These are phyloP conservation scores for Arion vulgaris DNA, from an alignment of 1,140 invertebrate species.

Conservation along the genomic window DNA sequence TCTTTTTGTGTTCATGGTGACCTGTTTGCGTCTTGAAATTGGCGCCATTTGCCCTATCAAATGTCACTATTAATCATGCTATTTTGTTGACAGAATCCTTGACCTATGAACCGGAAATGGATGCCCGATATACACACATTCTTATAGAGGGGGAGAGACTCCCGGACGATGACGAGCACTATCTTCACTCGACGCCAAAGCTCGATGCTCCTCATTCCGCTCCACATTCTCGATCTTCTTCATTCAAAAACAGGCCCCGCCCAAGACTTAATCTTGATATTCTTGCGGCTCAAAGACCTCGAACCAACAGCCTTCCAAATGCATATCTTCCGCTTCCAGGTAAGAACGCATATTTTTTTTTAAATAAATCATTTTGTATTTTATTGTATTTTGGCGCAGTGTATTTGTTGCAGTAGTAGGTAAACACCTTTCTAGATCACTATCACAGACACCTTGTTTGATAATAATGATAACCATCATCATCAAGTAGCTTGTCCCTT, in stretches of 20 bases:
- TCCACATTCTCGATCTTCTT: constrained; percentile 55
- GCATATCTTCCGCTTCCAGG: constrained; percentile 43
- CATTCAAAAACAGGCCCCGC: constrained; percentile 55
- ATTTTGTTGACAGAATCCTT: too few species aligned
- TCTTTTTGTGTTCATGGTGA: too few species aligned
- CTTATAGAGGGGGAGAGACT: constrained; percentile 43
- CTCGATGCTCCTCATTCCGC: constrained; percentile 40
- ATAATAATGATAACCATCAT: too few species aligned
- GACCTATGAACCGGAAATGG: constrained; percentile 7
- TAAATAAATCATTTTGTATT: background rate
- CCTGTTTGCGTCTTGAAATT: too few species aligned
- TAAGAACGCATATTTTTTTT: background rate
- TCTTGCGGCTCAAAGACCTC: constrained; percentile 44
- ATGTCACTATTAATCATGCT: too few species aligned
- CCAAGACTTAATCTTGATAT: constrained; percentile 52
- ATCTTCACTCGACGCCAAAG: constrained; percentile 25
- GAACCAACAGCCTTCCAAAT: constrained; percentile 57
- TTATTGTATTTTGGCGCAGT: too few species aligned
- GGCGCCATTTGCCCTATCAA: too few species aligned
- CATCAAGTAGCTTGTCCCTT: too few species aligned
- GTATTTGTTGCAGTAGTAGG: too few species aligned
- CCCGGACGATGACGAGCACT: constrained; percentile 21
- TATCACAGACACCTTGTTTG: too few species aligned
- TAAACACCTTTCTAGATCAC: too few species aligned
- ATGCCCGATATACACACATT: constrained; percentile 29